phyloP scores from a whole-genome alignment of 2,888 invertebrate species.

The Coecobrya sp. region DNA sequence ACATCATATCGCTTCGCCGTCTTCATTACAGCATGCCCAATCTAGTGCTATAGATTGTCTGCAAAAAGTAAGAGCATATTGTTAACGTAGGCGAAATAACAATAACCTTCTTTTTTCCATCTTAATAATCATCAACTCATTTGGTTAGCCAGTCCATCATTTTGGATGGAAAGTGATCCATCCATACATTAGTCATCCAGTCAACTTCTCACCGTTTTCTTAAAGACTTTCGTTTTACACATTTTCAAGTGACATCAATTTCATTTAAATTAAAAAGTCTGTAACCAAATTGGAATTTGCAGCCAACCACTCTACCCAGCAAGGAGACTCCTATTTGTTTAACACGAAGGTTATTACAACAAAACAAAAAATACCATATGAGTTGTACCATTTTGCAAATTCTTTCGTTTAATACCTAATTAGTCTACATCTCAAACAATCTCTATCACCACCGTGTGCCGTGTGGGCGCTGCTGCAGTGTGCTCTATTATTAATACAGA shows the following conservation, averaged over 20 bases:
- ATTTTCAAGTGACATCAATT: neutral
- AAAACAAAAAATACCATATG: neutral
- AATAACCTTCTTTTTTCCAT: conserved; percentile 16
- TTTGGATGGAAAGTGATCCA: no score
- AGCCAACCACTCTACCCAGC: neutral
- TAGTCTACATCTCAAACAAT: conserved; percentile 40
- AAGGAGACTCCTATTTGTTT: neutral
- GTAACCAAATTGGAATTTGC: neutral
- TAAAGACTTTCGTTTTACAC: neutral
- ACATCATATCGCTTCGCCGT: conserved; percentile 10
- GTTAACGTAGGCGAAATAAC: conserved; percentile 17
- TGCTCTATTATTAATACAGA: neutral
- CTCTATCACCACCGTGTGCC: neutral
- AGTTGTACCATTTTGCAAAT: conserved; percentile 24
- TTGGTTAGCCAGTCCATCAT: neutral
- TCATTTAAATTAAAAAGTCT: neutral
- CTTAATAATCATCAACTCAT: neutral
- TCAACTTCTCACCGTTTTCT: neutral
- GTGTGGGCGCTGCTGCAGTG: conserved; percentile 24
- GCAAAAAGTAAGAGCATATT: conserved; percentile 28
- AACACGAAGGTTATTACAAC: neutral
- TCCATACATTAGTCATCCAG: conserved; percentile 24
- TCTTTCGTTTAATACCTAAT: conserved; percentile 35
- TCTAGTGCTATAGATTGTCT: neutral
- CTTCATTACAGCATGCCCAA: neutral